Percentiles rank a stretch among this genome's conserved stretches.
phyloP scores from a whole-genome alignment of 2,113 vertebrate genomes.

The Pseudorhombus dupliciocellatus region DNA sequence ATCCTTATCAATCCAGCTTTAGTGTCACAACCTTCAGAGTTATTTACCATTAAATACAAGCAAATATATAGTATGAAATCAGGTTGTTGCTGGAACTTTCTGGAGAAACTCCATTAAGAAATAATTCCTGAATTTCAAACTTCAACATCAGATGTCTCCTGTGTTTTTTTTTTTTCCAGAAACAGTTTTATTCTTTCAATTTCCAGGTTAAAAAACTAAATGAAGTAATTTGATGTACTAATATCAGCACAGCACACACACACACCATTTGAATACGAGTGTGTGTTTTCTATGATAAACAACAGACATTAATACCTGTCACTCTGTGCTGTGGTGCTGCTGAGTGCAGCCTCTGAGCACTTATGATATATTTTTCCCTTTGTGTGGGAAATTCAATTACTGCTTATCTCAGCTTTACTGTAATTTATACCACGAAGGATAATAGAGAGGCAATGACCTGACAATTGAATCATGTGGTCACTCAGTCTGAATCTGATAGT shows the following conservation, averaged over 20 bases:
- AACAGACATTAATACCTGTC: conserved; percentile 18
- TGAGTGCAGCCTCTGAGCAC: conserved; percentile 38
- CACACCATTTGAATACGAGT: neutral
- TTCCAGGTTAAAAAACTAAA: neutral
- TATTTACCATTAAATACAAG: neutral
- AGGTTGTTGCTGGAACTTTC: no score
- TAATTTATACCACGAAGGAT: conserved; percentile 57
- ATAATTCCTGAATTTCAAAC: no score
- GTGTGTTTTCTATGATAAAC: conserved; percentile 14
- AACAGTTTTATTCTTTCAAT: neutral
- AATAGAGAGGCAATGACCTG: conserved; percentile 54
- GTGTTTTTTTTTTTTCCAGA: no score
- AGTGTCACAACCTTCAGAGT: no score
- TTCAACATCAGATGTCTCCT: no score
- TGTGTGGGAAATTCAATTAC: conserved; percentile 69
- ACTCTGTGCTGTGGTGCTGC: conserved; percentile 16
- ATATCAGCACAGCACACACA: neutral
- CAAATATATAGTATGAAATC: neutral
- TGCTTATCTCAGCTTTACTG: conserved; percentile 70
- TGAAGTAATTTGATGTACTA: neutral
- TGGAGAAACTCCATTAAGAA: no score
- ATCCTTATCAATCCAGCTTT: neutral
- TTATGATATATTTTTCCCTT: conserved; percentile 53
- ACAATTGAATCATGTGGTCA: conserved; percentile 47
- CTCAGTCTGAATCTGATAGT: conserved; percentile 56